phyloP scores from a whole-genome alignment of 2,113 vertebrate species.

The Pelvicachromis taeniatus region DNA sequence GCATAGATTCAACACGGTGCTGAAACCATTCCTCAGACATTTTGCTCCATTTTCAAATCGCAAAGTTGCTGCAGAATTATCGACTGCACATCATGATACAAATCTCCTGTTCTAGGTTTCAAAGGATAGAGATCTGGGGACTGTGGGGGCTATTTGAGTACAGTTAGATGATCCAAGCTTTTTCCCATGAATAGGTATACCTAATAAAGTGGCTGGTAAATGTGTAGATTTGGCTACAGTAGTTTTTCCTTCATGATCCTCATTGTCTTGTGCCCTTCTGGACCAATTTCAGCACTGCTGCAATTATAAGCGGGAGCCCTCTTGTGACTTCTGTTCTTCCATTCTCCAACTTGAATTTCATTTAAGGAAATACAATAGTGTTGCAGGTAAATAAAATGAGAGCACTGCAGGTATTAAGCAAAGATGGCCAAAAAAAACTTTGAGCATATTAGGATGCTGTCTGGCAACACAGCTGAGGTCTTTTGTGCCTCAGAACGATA shows the following conservation, averaged over 20 bases:
- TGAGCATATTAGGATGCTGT: background rate
- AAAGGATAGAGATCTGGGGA: background rate
- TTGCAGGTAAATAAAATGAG: background rate
- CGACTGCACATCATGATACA: background rate
- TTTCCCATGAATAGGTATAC: background rate
- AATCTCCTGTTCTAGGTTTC: background rate
- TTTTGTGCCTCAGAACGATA: background rate
- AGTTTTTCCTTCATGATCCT: fast-evolving
- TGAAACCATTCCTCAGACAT: background rate
- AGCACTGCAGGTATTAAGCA: background rate
- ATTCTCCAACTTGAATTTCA: background rate
- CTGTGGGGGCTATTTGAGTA: background rate
- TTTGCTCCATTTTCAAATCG: background rate
- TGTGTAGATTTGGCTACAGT: too few relatives aligned
- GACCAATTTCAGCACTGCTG: background rate
- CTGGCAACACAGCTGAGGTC: background rate
- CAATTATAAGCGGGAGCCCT: background rate
- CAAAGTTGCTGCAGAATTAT: background rate
- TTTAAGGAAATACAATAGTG: background rate
- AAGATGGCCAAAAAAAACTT: background rate
- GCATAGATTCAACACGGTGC: background rate
- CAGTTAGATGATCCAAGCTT: background rate
- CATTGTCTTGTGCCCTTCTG: background rate
- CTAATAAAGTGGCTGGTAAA: background rate
- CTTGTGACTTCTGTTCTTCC: background rate